These are phyloP conservation scores for Nothocercus julius DNA, from an alignment of 2,113 vertebrate species.

Conservation along the genomic window DNA sequence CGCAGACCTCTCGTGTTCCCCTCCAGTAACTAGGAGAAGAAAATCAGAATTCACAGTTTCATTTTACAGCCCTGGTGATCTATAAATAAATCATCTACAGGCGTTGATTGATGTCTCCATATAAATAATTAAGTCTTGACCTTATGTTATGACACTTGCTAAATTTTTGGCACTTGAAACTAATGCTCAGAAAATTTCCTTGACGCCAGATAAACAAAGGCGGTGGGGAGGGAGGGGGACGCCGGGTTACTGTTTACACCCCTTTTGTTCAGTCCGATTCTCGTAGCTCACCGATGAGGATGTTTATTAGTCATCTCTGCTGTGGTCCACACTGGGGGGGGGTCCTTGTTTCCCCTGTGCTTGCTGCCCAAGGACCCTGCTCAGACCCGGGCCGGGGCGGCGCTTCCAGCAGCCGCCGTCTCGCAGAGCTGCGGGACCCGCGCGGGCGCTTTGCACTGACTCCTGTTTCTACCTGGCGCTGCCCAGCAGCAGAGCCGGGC, in stretches of 20 bases:
- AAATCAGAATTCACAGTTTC: slow-evolving; percentile 39
- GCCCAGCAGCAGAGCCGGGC: too few relatives aligned
- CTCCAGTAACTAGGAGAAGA: background rate
- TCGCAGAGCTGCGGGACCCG: too few relatives aligned
- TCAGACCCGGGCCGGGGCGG: too few relatives aligned
- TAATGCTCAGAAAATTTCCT: slow-evolving; percentile 38
- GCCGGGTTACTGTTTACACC: slow-evolving; percentile 3
- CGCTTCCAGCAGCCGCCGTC: too few relatives aligned
- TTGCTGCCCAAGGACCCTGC: too few relatives aligned
- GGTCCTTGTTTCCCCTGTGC: too few relatives aligned
- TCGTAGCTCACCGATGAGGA: slow-evolving; percentile 17
- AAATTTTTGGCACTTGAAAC: slow-evolving; percentile 67
- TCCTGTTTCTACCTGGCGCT: too few relatives aligned
- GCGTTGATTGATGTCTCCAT: slow-evolving; percentile 70
- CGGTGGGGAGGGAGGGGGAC: background rate
- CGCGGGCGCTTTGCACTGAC: too few relatives aligned
- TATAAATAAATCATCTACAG: slow-evolving; percentile 74
- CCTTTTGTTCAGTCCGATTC: slow-evolving; percentile 49
- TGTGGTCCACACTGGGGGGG: background rate
- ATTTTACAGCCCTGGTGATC: slow-evolving; percentile 42
- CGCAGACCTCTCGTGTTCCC: background rate
- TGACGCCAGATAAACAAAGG: slow-evolving; percentile 33
- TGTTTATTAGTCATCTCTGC: slow-evolving; percentile 26
- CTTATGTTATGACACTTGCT: slow-evolving; percentile 78
- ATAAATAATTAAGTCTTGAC: slow-evolving; percentile 84